Base-by-base conservation (phyloP, 2,113 vertebrate genomes). In the Cyprinus carpio region DNA sequence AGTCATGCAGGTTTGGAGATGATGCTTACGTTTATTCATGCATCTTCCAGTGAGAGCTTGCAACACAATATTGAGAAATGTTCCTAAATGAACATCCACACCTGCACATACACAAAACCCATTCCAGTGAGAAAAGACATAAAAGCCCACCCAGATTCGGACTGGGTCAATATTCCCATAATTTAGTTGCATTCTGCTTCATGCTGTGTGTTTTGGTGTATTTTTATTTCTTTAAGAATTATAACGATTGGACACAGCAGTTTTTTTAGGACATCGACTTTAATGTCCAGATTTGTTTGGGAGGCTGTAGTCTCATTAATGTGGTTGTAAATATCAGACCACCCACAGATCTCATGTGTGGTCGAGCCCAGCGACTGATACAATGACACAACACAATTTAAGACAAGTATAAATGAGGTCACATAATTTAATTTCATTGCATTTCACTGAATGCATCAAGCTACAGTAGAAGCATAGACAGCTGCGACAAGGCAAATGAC, bases 401-500 rank as follows among this genome's bases (percentile, higher is more conserved):
- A 65, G 5, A 79, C n/a, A 27, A n/a, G 46, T 71, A 51, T 43
- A 62, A 75, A 43, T 81, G 37, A 75, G 58, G 34, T 87, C 82
- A 87, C 79, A 88, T 86, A 88, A 87, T 88, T 88, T 88, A 88
- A 88, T 88, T 84, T 29, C 16, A 81, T 81, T 43, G 60, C 76
- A 81, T 86, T 87, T 79, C 79, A 84, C 67, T 64, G 84, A 86
- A 83, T 81, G 81, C 65, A 82, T 80, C 56, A 69, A 27, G 82
- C 67, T 76, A 88, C 87, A 88, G 85, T 64, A 75, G 83, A 85
- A 51, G 81, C 60, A 79, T 76, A 6, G 31, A 80, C 43, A 75
- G 34, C 54, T 83, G 62, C 25, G 75, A 75, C 51, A 49, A 75
- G 82, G 82, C 85, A 88, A 79, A 87, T 84, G 8, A 29, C 77